Evolutionary conservation across 2,113 vertebrate genomes (phyloP), one percentile per base, ranked within the genome.

Genomic region (Sialia sialis): DNA sequence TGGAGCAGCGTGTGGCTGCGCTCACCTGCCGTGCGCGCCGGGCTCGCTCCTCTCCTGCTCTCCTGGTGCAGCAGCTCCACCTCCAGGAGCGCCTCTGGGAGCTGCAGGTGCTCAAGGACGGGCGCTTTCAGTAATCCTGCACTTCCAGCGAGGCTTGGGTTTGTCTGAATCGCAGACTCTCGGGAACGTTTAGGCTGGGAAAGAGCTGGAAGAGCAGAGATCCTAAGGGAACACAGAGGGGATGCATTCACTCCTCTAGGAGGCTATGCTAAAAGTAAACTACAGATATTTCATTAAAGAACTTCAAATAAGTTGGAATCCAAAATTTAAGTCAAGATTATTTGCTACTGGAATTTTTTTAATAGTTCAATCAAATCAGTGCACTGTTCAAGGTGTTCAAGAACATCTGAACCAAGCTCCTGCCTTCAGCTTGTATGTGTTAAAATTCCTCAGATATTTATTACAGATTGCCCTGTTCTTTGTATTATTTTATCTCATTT

Each of bases 221-320:
- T 36, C 5, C 20, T 5, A 2, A 48, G 52, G 46, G 38, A 62
- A 17, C 41, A 13, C 29, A 4, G 17, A 12, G 30, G 0, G 3
- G 39, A 30, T 21, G 32, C 29, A 4, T 4, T 3, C 0, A 0
- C 46, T 62, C 11, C 51, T 36, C 3, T 4, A 5, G 19, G 36
- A 83, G 38, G 19, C 13, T 21, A 5, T 10, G 43, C 34, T 76
- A 2, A 46, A 72, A 68, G 68, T 29, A 17, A 87, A 38, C 4
- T 10, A 11, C 9, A 18, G 48, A 10, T 21, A 41, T 72, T 87
- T 58, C 3, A 13, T 55, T 41, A 26, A 41, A 36, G 48, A 22
- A 13, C 12, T 12, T 84, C 21, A 7, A 1, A 66, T 36, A 55
- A 25, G 18, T 27, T 62, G 26, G 8, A 48, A 38, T 49, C 55